These are phyloP conservation scores for Oreotrochilus melanogaster DNA, from an alignment of 2,113 vertebrate genomes.

Conservation along the genomic window DNA sequence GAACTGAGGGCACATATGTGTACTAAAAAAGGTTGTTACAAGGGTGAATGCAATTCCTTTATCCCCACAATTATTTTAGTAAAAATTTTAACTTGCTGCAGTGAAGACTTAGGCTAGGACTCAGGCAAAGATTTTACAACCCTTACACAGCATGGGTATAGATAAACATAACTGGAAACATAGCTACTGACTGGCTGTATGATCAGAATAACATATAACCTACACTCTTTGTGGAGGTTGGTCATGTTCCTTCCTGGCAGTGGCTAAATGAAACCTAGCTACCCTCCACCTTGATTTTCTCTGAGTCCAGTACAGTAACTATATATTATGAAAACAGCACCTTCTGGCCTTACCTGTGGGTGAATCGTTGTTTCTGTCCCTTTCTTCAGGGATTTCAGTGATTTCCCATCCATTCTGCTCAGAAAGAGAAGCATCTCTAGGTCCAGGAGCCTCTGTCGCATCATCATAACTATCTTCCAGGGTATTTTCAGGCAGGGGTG, in stretches of 20 bases:
- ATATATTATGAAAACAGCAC: background rate
- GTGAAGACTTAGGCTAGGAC: background rate
- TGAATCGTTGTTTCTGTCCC: background rate
- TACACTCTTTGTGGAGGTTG: background rate
- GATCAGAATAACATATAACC: background rate
- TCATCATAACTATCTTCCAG: constrained; percentile 49
- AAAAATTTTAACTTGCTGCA: background rate
- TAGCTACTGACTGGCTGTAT: background rate
- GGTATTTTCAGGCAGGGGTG: background rate
- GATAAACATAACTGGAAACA: background rate
- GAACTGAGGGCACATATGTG: background rate
- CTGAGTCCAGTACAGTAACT: background rate
- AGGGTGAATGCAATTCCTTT: background rate
- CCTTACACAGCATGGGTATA: background rate
- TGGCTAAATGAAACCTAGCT: background rate
- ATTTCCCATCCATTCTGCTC: background rate
- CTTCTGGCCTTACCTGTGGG: background rate
- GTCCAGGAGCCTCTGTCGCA: background rate
- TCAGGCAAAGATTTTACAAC: background rate
- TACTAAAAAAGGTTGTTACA: background rate
- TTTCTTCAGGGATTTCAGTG: background rate
- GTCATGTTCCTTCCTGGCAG: background rate
- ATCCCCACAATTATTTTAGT: background rate
- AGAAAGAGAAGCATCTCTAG: background rate
- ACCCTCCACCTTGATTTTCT: background rate